Percentiles rank a stretch among this genome's conserved stretches.
Evolutionary conservation across 1,140 invertebrate genomes (phyloP).

Genomic region (Andricus grossulariae): DNA sequence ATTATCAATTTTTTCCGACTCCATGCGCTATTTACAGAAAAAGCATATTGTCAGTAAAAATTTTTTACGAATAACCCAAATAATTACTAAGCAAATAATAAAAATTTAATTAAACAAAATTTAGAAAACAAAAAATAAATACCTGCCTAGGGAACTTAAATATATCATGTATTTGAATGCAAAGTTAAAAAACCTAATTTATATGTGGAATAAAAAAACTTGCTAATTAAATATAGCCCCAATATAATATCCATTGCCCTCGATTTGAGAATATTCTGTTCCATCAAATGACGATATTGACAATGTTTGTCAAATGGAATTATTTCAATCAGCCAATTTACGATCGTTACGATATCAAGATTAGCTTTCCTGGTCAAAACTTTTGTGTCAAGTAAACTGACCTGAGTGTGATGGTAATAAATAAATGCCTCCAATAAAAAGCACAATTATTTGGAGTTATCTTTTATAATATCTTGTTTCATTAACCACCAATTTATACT

Average conservation of each 20-base stretch:
- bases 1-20: too few species aligned
- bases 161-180: too few species aligned
- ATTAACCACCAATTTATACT: slow-evolving; percentile 7
- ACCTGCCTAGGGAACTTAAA: too few species aligned
- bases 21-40: too few species aligned
- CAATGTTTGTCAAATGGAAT: slow-evolving; percentile 17
- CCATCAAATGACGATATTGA: background rate
- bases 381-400: slow-evolving; percentile 28
- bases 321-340: slow-evolving; percentile 21
- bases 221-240: background rate
- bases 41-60: too few species aligned
- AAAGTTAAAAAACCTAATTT: too few species aligned
- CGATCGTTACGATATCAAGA: slow-evolving; percentile 7
- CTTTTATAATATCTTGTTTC: slow-evolving; percentile 13
- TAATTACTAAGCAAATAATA: too few species aligned
- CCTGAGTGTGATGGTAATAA: slow-evolving; percentile 1
- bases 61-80: too few species aligned
- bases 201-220: too few species aligned
- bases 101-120: too few species aligned
- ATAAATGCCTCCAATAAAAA: background rate
- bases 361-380: slow-evolving; percentile 12
- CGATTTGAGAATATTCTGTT: background rate
- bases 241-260: background rate
- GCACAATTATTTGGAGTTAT: slow-evolving; percentile 11
- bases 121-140: too few species aligned